Percentiles rank a stretch among this genome's conserved stretches.
phyloP scores from a whole-genome alignment of 2,797 vertebrate genomes.

The Benthosema pterotum region DNA sequence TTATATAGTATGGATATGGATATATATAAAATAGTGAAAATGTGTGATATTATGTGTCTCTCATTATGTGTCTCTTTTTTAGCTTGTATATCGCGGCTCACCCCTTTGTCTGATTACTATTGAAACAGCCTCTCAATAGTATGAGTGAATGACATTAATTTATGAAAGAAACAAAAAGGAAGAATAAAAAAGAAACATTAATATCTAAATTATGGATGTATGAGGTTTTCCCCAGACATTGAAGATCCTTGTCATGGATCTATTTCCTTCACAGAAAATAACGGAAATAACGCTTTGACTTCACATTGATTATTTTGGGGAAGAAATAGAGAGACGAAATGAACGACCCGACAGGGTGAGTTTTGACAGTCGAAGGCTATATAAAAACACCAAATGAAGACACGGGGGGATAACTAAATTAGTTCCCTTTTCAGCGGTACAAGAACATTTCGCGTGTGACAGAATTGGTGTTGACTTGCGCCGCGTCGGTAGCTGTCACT shows the following conservation, averaged over 20 bases:
- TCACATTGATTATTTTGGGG: conserved; percentile 17
- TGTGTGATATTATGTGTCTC: too few species aligned
- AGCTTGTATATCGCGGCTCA: too few species aligned
- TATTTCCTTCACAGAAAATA: conserved; percentile 4
- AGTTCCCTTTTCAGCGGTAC: conserved; percentile 3
- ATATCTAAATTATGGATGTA: too few species aligned
- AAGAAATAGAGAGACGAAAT: conserved; percentile 10
- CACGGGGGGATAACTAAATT: conserved; percentile 21
- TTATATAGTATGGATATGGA: too few species aligned
- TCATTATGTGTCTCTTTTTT: too few species aligned
- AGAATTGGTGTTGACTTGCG: conserved; percentile 21
- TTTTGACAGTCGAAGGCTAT: conserved; percentile 21
- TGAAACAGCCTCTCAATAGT: too few species aligned
- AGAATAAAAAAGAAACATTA: too few species aligned
- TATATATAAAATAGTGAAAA: too few species aligned
- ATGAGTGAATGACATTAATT: too few species aligned
- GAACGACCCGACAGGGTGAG: conserved; percentile 26
- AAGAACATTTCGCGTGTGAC: conserved; percentile 1
- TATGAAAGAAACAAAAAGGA: too few species aligned
- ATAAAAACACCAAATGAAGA: conserved; percentile 11
- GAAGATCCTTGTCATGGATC: neutral
- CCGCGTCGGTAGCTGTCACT: conserved; percentile 6
- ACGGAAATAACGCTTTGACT: conserved; percentile 26
- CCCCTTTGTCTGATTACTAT: too few species aligned
- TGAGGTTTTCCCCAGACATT: too few species aligned